phyloP scores from a whole-genome alignment of 2,797 vertebrate species.

The Sandelia bainsii region DNA sequence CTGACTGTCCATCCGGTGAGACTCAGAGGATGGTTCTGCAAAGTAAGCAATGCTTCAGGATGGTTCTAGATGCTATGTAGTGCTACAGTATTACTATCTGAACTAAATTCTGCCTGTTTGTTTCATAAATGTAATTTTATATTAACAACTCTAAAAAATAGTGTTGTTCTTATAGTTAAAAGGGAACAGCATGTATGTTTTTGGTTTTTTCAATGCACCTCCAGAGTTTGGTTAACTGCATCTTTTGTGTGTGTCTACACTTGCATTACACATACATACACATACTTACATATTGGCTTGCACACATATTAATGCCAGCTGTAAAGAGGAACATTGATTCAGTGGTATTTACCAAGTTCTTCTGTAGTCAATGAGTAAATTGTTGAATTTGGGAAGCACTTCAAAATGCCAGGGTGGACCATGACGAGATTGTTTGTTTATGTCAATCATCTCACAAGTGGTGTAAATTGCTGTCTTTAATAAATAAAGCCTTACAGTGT shows the following conservation, averaged over 20 bases:
- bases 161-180: neutral
- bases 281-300: constrained; percentile 44
- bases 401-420: constrained; percentile 29
- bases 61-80: neutral
- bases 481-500: constrained; percentile 12
- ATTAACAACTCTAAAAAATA: neutral
- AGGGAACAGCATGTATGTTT: neutral
- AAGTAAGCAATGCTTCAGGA: constrained; percentile 1
- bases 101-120: constrained; percentile 2
- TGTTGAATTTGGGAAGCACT: constrained; percentile 44
- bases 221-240: constrained; percentile 26
- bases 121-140: neutral
- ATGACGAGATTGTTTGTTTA: constrained; percentile 17
- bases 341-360: constrained; percentile 46
- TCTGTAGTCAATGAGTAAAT: constrained; percentile 38
- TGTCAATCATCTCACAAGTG: constrained; percentile 37
- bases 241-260: constrained; percentile 22
- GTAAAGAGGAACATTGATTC: constrained; percentile 64
- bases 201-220: constrained; percentile 22
- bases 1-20: neutral
- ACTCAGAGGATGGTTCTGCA: neutral
- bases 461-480: constrained; percentile 5
- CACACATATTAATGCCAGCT: constrained; percentile 31
- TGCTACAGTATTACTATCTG: neutral
- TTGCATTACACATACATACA: constrained; percentile 40